Percentiles rank a stretch among this genome's conserved stretches.
These are phyloP conservation scores for Gandaritis pyraliata DNA, from an alignment of 2,888 invertebrate species.

Conservation along the genomic window DNA sequence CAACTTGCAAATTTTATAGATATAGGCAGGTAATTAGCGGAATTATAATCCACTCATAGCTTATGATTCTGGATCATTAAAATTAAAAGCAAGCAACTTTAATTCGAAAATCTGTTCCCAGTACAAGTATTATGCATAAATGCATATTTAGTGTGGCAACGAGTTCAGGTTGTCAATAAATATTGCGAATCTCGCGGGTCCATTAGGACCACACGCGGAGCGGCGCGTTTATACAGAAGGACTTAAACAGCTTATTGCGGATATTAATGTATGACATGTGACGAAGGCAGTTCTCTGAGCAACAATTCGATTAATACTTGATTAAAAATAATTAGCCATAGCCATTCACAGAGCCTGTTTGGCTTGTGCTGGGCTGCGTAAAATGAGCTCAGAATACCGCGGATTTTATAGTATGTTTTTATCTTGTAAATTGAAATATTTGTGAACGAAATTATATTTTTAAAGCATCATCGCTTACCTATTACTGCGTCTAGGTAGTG, in stretches of 20 bases:
- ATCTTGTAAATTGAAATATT: background rate
- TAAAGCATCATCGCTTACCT: no score
- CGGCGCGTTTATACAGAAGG: slow-evolving; percentile 58
- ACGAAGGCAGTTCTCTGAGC: slow-evolving; percentile 45
- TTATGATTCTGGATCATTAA: slow-evolving; percentile 15
- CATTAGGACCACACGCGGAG: slow-evolving; percentile 72
- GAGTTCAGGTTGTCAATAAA: slow-evolving; percentile 70
- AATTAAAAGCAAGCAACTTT: slow-evolving; percentile 31
- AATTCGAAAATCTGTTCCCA: slow-evolving; percentile 31
- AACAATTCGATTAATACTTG: slow-evolving; percentile 67
- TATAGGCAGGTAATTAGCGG: background rate
- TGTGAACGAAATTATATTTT: background rate
- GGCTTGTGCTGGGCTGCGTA: slow-evolving; percentile 36
- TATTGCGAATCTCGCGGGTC: slow-evolving; percentile 66
- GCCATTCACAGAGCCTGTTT: slow-evolving; percentile 54
- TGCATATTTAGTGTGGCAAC: slow-evolving; percentile 57
- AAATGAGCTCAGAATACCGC: slow-evolving; percentile 7
- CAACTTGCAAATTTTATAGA: background rate
- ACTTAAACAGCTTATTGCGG: slow-evolving; percentile 64
- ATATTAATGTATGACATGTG: slow-evolving; percentile 60
- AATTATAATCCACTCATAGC: slow-evolving; percentile 1
- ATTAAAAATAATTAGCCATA: slow-evolving; percentile 70
- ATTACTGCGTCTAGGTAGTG: no score
- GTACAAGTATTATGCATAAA: slow-evolving; percentile 55
- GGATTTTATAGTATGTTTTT: background rate